These are phyloP conservation scores for Belonocnema kinseyi DNA, from an alignment of 1,140 invertebrate genomes.

Conservation along the genomic window DNA sequence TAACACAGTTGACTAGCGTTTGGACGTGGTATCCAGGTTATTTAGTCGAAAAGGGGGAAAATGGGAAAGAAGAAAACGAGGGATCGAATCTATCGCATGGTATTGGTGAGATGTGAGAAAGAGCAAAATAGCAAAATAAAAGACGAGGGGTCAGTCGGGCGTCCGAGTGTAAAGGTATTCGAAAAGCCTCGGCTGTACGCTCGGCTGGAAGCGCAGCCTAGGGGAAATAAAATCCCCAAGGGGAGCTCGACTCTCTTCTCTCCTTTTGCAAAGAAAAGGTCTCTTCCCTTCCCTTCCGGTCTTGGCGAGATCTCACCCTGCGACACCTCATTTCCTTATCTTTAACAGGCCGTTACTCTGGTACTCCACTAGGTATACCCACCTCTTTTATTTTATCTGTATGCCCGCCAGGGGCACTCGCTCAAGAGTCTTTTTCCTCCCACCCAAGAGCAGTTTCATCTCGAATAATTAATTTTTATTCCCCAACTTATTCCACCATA, in stretches of 20 bases:
- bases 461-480: constrained; percentile 21
- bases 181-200: constrained; percentile 51
- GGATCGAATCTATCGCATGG: neutral
- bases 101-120: neutral
- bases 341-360: constrained; percentile 74
- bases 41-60: neutral
- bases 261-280: constrained; percentile 53
- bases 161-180: constrained; percentile 74
- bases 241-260: constrained; percentile 57
- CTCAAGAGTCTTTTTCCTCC: constrained; percentile 5
- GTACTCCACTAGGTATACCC: neutral
- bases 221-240: constrained; percentile 60
- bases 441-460: neutral
- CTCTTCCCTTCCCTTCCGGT: constrained; percentile 55
- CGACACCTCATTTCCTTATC: constrained; percentile 77
- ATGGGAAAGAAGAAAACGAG: neutral
- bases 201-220: constrained; percentile 48
- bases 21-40: neutral
- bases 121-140: neutral
- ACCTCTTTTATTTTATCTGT: constrained; percentile 51
- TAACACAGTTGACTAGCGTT: neutral
- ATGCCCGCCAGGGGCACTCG: constrained; percentile 18
- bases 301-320: constrained; percentile 58
- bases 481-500: neutral
- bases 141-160: constrained; percentile 54